Percentiles rank a stretch among this genome's conserved stretches.
Conservation (phyloP, 1,140 invertebrate species). For the Parasteatoda tepidariorum region DNA sequence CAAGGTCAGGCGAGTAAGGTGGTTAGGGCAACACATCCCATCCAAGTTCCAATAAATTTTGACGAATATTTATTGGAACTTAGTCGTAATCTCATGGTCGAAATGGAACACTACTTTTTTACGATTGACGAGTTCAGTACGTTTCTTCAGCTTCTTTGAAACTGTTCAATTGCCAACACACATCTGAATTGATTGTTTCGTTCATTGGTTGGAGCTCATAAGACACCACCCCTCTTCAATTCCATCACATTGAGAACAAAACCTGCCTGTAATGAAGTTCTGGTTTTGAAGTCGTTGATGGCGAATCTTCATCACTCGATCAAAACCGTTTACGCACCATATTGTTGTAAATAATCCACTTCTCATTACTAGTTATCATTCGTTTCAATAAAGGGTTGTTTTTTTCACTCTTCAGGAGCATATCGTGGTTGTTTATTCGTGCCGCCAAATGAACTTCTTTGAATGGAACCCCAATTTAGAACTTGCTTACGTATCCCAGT, state of each 20-base stretch:
- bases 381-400: background rate
- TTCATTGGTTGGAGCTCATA: background rate
- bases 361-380: background rate
- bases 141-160: background rate
- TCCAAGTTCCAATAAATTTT: background rate
- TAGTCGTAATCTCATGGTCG: too few relatives aligned
- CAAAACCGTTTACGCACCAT: background rate
- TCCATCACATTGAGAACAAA: background rate
- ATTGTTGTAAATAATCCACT: background rate
- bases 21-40: background rate
- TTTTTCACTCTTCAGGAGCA: background rate
- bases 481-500: background rate
- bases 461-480: background rate
- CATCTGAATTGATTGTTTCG: background rate
- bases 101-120: background rate
- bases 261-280: background rate
- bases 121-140: background rate
- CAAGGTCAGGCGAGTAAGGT: background rate
- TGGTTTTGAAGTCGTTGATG: background rate
- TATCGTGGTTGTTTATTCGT: background rate
- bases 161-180: background rate
- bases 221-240: background rate
- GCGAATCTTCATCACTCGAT: background rate
- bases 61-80: background rate
- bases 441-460: background rate